These are phyloP conservation scores for Drosophila funebris DNA, from an alignment of 1,140 invertebrate genomes.

Conservation along the genomic window DNA sequence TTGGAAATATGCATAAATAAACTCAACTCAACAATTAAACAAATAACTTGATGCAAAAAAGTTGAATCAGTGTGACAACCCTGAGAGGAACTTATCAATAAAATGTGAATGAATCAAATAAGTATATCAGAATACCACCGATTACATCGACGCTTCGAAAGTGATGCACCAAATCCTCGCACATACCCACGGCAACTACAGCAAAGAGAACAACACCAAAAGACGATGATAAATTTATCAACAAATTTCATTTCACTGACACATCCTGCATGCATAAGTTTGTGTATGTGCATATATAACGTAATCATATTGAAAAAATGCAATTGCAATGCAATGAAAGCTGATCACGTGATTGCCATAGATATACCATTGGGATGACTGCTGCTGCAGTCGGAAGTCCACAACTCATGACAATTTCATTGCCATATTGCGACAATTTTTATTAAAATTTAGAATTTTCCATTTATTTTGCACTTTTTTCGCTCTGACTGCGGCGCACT, in stretches of 20 bases:
- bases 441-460: slow-evolving; percentile 80
- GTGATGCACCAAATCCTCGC: slow-evolving; percentile 26
- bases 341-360: slow-evolving; percentile 58
- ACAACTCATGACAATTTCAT: slow-evolving; percentile 70
- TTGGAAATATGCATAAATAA: slow-evolving; percentile 13
- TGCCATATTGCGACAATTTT: slow-evolving; percentile 80
- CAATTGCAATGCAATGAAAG: slow-evolving; percentile 56
- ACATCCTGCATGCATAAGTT: slow-evolving; percentile 9
- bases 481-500: background rate
- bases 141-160: slow-evolving; percentile 1
- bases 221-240: slow-evolving; percentile 44
- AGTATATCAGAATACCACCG: slow-evolving; percentile 19
- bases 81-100: slow-evolving; percentile 39
- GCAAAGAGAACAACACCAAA: slow-evolving; percentile 15
- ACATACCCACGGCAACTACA: slow-evolving; percentile 25
- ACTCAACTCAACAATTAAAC: slow-evolving; percentile 6
- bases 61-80: slow-evolving; percentile 6
- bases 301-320: slow-evolving; percentile 38
- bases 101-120: slow-evolving; percentile 57
- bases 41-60: slow-evolving; percentile 1
- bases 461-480: slow-evolving; percentile 68
- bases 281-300: slow-evolving; percentile 4
- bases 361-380: slow-evolving; percentile 30
- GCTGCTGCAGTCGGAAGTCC: slow-evolving; percentile 1
- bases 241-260: slow-evolving; percentile 22